Percentiles rank a stretch among this genome's conserved stretches.
Conservation (phyloP, 2,888 invertebrate species). For the Stenodema calcarata region DNA sequence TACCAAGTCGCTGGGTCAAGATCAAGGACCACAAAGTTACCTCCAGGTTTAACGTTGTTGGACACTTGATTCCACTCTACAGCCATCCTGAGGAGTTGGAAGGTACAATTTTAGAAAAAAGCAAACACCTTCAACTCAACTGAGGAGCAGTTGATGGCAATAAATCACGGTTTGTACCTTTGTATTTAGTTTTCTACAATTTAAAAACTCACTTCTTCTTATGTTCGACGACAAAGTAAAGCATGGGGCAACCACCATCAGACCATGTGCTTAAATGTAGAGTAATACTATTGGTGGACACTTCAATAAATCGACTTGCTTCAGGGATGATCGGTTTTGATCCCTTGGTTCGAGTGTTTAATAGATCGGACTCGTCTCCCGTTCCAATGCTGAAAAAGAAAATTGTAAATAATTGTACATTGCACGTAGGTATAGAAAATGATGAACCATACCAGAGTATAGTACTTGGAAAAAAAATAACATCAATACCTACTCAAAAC, state of each 20-base stretch:
- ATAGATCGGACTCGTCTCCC: constrained; percentile 86
- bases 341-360: constrained; percentile 89
- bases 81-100: constrained; percentile 40
- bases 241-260: constrained; percentile 94
- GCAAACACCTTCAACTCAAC: no score
- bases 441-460: no score
- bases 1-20: constrained; percentile 95
- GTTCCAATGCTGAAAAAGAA: constrained; percentile 77
- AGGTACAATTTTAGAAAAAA: neutral
- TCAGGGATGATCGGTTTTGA: constrained; percentile 92
- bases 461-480: no score
- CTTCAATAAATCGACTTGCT: constrained; percentile 88
- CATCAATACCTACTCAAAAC: no score
- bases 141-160: neutral
- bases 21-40: constrained; percentile 89
- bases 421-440: no score
- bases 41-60: constrained; percentile 89
- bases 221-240: constrained; percentile 93
- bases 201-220: constrained; percentile 77
- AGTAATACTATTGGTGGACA: constrained; percentile 90
- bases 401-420: no score
- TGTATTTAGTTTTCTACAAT: neutral
- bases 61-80: constrained; percentile 93
- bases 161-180: neutral
- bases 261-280: constrained; percentile 92